Percentiles rank a stretch among this genome's conserved stretches.
Evolutionary conservation across 1,140 invertebrate genomes (phyloP).

Genomic region (Brevipalpus yothersi): DNA sequence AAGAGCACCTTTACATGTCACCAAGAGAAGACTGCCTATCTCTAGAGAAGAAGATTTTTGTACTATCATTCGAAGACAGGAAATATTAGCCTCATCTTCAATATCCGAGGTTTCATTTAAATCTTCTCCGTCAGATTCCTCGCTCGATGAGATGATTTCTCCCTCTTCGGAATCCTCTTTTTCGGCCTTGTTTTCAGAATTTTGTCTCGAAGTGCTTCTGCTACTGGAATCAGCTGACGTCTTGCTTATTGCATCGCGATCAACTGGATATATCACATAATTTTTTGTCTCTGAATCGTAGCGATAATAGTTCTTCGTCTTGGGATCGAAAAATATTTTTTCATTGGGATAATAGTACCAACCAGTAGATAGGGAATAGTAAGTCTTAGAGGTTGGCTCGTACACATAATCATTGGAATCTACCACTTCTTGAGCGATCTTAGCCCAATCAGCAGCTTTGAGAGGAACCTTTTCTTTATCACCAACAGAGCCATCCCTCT

Average conservation of each 20-base stretch:
- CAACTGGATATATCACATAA: background rate
- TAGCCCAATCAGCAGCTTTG: background rate
- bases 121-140: background rate
- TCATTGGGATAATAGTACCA: constrained; percentile 11
- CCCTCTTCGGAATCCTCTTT: background rate
- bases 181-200: background rate
- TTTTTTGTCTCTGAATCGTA: constrained; percentile 4
- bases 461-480: background rate
- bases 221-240: background rate
- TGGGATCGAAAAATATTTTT: constrained; percentile 7
- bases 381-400: constrained; percentile 11
- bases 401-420: constrained; percentile 10
- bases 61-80: constrained; percentile 64
- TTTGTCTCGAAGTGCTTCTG: background rate
- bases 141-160: background rate
- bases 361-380: constrained; percentile 10
- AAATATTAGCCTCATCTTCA: background rate
- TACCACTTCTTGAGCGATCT: background rate
- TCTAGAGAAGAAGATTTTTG: constrained; percentile 42
- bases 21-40: constrained; percentile 48
- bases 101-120: background rate
- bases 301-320: constrained; percentile 5
- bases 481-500: background rate
- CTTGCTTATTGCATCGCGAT: background rate
- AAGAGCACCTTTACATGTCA: constrained; percentile 59